Evolutionary conservation across 2,888 invertebrate species (phyloP).

Genomic region (Drosophila affinis): DNA sequence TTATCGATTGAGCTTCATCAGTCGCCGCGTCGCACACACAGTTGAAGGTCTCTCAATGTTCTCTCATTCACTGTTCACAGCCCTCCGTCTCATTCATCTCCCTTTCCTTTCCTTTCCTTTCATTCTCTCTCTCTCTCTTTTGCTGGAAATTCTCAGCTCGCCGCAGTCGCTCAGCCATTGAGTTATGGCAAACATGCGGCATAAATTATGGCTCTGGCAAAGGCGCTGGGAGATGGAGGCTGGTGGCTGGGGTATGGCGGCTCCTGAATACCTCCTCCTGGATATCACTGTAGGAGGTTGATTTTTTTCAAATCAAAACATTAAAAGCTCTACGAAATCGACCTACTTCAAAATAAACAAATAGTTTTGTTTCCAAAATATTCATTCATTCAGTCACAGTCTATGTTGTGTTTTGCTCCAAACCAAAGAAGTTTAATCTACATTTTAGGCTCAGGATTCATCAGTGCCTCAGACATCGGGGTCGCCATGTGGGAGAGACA

Average conservation of each 20-base stretch:
- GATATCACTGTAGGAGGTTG: not conserved
- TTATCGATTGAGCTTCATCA: slow-evolving; percentile 75
- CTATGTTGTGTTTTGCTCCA: no score
- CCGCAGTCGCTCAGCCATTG: slow-evolving; percentile 64
- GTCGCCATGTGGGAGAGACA: no score
- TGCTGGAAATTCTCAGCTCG: slow-evolving; percentile 41
- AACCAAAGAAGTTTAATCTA: no score
- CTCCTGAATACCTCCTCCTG: no score
- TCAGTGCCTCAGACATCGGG: no score
- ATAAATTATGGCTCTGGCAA: slow-evolving; percentile 73
- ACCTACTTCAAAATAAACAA: not conserved
- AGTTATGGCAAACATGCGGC: slow-evolving; percentile 79
- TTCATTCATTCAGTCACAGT: no score
- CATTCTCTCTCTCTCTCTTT: not conserved
- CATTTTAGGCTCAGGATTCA: no score
- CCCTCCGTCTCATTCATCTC: not conserved
- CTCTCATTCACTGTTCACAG: not conserved
- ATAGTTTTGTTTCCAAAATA: no score
- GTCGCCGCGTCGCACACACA: slow-evolving; percentile 19
- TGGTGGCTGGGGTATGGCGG: not conserved
- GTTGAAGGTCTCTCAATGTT: slow-evolving; percentile 1
- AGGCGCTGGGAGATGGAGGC: slow-evolving; percentile 31
- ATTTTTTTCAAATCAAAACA: no score
- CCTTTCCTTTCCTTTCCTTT: not conserved
- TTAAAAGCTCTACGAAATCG: not conserved